phyloP scores from a whole-genome alignment of 2,113 vertebrate species.

The Callipepla squamata region DNA sequence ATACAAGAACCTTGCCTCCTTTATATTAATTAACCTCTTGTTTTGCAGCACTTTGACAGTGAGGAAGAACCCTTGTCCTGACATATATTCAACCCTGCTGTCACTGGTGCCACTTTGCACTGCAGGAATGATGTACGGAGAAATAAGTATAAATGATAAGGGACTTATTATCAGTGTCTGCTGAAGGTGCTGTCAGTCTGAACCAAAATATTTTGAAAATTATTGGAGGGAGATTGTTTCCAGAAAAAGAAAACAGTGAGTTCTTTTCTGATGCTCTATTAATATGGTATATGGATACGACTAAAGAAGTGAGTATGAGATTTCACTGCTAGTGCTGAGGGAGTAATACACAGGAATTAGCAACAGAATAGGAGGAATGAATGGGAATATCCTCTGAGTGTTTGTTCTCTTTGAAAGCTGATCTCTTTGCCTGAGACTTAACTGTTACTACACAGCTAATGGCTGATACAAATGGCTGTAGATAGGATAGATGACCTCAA shows the following conservation, averaged over 20 bases:
- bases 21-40: neutral
- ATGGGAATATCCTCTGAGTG: slow-evolving; percentile 36
- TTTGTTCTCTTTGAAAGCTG: slow-evolving; percentile 75
- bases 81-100: neutral
- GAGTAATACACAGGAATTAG: slow-evolving; percentile 61
- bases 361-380: slow-evolving; percentile 57
- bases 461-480: slow-evolving; percentile 65
- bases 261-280: neutral
- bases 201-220: neutral
- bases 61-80: neutral
- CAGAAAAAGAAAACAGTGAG: neutral
- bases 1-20: neutral
- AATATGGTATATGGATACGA: neutral
- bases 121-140: neutral
- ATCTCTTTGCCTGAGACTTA: slow-evolving; percentile 69
- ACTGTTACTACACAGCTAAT: slow-evolving; percentile 69
- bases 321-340: slow-evolving; percentile 51
- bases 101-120: neutral
- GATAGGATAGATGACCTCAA: slow-evolving; percentile 56
- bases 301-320: neutral
- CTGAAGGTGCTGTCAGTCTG: neutral
- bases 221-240: neutral
- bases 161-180: neutral
- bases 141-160: neutral
- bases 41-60: neutral